These are phyloP conservation scores for Allobates femoralis DNA, from an alignment of 2,797 vertebrate genomes.

Conservation along the genomic window DNA sequence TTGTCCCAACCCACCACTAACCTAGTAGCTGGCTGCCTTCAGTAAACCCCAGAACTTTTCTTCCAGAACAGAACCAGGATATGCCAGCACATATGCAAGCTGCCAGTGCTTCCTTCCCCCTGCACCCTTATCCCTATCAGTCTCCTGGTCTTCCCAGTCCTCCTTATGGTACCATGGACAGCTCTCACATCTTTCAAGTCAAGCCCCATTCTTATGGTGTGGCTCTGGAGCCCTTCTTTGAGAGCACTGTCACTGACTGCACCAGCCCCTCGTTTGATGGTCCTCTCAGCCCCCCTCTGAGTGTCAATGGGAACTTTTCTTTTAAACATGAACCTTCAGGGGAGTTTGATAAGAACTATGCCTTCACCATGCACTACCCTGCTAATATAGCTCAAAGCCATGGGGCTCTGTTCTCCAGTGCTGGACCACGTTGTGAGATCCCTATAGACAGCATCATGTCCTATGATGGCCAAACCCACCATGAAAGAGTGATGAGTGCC, in stretches of 20 bases:
- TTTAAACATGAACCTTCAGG: constrained; percentile 90
- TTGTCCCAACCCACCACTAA: constrained; percentile 97
- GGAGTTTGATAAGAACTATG: constrained; percentile 88
- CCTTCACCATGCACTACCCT: constrained; percentile 90
- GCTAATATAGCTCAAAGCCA: constrained; percentile 79
- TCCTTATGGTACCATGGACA: constrained; percentile 96
- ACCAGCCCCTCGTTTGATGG: constrained; percentile 89
- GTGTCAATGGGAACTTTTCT: constrained; percentile 97
- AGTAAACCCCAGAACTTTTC: constrained; percentile 95
- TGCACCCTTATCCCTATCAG: constrained; percentile 90
- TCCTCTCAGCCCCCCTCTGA: constrained; percentile 94
- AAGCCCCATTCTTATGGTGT: constrained; percentile 90
- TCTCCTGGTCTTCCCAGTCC: constrained; percentile 95
- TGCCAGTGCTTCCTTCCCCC: constrained; percentile 79
- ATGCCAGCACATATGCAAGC: constrained; percentile 85
- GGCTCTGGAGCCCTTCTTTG: constrained; percentile 92
- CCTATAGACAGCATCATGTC: constrained; percentile 88
- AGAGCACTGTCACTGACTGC: constrained; percentile 87
- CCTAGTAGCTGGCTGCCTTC: constrained; percentile 94
- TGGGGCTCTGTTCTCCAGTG: constrained; percentile 79
- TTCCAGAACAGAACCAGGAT: constrained; percentile 93
- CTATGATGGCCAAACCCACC: constrained; percentile 90
- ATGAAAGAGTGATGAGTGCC: constrained; percentile 91
- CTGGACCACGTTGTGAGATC: constrained; percentile 85
- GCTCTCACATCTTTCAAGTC: constrained; percentile 93